Conservation (phyloP, 30 jellyfish, hydroid and myxozoan genomes). For the Aurelia aurita complex sp. Pacific region DNA sequence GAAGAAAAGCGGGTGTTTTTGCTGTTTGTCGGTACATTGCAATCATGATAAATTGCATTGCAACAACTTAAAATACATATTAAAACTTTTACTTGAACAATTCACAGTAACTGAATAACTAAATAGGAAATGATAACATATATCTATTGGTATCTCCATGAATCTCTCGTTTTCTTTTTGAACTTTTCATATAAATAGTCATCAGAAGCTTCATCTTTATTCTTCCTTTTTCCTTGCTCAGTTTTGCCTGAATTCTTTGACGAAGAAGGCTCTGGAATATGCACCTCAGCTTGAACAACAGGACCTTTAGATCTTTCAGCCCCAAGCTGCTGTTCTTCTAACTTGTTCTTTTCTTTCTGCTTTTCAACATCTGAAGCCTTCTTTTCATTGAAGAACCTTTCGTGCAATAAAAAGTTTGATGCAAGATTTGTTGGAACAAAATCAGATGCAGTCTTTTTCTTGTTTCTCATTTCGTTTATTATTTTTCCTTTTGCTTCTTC, state of each 20-base stretch:
- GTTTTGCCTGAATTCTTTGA: slow-evolving; percentile 2
- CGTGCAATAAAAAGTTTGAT: slow-evolving; percentile 92
- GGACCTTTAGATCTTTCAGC: slow-evolving; percentile 84
- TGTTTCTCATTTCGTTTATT: slow-evolving; percentile 77
- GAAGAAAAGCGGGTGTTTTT: no score
- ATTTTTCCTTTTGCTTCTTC: slow-evolving; percentile 95
- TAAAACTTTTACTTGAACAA: no score
- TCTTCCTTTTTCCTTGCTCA: slow-evolving; percentile 45
- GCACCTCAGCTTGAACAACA: slow-evolving; percentile 69
- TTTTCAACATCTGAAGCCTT: slow-evolving; percentile 81
- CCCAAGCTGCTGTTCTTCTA: slow-evolving; percentile 20
- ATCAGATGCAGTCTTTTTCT: slow-evolving; percentile 76
- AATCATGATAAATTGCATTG: no score
- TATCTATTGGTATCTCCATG: slow-evolving; percentile 77
- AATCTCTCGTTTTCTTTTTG: slow-evolving; percentile 82
- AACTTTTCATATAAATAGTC: slow-evolving; percentile 92
- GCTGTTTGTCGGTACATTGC: no score
- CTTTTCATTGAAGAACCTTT: slow-evolving; percentile 88
- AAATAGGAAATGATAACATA: no score
- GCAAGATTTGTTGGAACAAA: slow-evolving; percentile 99
- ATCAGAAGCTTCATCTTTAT: slow-evolving; percentile 80
- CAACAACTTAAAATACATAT: no score
- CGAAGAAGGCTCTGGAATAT: slow-evolving; percentile 16
- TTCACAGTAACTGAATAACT: no score
- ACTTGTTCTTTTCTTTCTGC: slow-evolving; percentile 71